These are phyloP conservation scores for Varecia variegata DNA, from an alignment of 2,797 vertebrate genomes.

Conservation along the genomic window DNA sequence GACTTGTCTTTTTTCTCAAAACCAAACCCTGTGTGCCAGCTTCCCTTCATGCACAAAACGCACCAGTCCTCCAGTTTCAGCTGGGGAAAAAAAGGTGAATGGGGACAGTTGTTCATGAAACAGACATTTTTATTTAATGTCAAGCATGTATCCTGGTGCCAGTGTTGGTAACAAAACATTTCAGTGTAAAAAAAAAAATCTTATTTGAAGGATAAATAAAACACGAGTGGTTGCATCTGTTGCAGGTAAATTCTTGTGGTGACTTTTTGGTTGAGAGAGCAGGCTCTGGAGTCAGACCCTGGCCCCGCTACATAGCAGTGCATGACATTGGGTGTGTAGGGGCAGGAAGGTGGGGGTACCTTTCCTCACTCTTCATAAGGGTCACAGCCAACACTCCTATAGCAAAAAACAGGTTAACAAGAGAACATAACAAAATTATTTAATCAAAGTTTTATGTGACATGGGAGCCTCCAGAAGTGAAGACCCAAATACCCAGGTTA, in stretches of 20 bases:
- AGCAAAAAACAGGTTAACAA: too few species aligned
- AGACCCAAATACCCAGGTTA: background rate
- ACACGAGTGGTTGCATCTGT: background rate
- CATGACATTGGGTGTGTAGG: background rate
- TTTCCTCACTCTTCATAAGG: background rate
- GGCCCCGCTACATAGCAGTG: too few species aligned
- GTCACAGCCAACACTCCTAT: background rate
- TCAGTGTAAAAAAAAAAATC: background rate
- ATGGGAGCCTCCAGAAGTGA: background rate
- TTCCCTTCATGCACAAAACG: background rate
- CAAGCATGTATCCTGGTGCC: background rate
- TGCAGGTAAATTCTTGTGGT: background rate
- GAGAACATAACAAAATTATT: background rate
- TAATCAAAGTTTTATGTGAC: background rate
- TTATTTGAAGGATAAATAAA: background rate
- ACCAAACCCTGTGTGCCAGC: background rate
- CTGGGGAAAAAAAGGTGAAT: background rate
- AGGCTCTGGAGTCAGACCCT: background rate
- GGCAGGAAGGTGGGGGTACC: background rate
- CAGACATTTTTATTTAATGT: background rate
- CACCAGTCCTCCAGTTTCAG: background rate
- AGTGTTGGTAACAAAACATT: background rate
- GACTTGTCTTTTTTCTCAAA: constrained; percentile 1
- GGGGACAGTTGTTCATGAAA: background rate
- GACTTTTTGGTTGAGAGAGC: background rate